A percentile compares a stretch with the other conserved stretches of the same genome.
phyloP scores from a whole-genome alignment of 2,797 vertebrate species.

The Synaphobranchus kaupii region DNA sequence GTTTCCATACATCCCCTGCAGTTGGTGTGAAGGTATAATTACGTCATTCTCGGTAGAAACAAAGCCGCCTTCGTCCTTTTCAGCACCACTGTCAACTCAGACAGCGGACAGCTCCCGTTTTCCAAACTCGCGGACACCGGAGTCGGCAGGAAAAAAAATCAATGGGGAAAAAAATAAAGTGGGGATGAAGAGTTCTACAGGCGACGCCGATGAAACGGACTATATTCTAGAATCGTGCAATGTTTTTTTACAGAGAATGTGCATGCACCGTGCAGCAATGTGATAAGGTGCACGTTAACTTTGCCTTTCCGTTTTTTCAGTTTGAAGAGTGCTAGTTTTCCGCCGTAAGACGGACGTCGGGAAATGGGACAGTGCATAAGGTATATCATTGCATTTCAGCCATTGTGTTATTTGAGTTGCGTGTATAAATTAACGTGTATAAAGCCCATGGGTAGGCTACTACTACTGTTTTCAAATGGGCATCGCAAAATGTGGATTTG shows the following conservation, averaged over 20 bases:
- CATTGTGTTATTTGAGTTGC: conserved; percentile 31
- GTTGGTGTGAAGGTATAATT: conserved; percentile 52
- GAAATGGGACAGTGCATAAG: conserved; percentile 43
- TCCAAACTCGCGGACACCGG: conserved; percentile 33
- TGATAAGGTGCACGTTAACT: conserved; percentile 40
- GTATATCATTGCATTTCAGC: conserved; percentile 38
- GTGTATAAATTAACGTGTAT: neutral
- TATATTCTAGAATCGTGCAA: neutral
- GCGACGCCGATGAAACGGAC: conserved; percentile 16
- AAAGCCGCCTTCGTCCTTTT: conserved; percentile 53
- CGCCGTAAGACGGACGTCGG: conserved; percentile 37
- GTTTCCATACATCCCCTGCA: conserved; percentile 7
- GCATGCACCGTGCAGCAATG: conserved; percentile 6
- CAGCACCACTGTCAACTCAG: conserved; percentile 42
- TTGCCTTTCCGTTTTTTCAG: conserved; percentile 32
- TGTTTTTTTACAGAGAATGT: neutral
- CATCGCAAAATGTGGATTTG: neutral
- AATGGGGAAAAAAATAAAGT: neutral
- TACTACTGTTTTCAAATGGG: neutral
- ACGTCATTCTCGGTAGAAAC: conserved; percentile 68
- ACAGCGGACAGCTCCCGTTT: conserved; percentile 41
- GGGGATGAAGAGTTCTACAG: conserved; percentile 23
- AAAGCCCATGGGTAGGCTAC: neutral
- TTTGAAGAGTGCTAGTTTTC: conserved; percentile 31
- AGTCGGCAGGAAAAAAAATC: conserved; percentile 26